These are phyloP conservation scores for Idaea aversata DNA, from an alignment of 2,888 invertebrate species.

Conservation along the genomic window DNA sequence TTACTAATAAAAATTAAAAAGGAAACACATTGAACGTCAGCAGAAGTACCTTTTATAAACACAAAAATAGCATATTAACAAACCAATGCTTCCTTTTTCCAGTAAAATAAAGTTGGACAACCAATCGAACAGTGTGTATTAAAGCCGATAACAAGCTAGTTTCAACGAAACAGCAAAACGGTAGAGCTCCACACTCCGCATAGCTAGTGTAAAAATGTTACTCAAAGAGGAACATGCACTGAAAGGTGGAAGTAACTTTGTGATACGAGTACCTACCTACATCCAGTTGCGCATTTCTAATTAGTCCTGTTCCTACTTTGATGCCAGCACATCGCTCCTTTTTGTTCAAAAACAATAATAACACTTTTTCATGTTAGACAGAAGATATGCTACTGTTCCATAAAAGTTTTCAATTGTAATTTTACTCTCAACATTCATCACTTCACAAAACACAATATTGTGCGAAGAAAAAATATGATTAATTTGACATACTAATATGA, in stretches of 20 bases:
- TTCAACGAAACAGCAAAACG: constrained; percentile 42
- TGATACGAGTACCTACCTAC: constrained; percentile 27
- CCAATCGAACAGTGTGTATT: constrained; percentile 25
- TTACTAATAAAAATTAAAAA: too few species aligned
- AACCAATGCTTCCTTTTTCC: too few species aligned
- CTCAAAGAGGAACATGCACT: constrained; percentile 43
- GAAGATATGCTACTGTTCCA: neutral
- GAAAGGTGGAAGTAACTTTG: constrained; percentile 49
- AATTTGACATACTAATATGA: neutral
- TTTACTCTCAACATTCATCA: neutral
- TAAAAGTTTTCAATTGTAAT: neutral
- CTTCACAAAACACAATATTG: neutral
- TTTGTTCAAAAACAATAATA: constrained; percentile 25
- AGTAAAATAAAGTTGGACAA: neutral
- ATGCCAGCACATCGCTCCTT: constrained; percentile 22
- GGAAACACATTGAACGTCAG: too few species aligned
- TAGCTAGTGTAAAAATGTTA: constrained; percentile 48
- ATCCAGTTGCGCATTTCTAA: constrained; percentile 48
- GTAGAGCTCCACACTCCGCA: constrained; percentile 39
- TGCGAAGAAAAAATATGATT: neutral
- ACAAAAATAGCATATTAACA: too few species aligned
- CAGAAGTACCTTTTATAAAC: too few species aligned
- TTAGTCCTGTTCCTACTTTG: constrained; percentile 46
- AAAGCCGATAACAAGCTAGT: constrained; percentile 32
- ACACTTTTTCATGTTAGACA: constrained; percentile 15